phyloP scores from a whole-genome alignment of 2,113 vertebrate genomes.

The Andinoacara biseriatus region DNA sequence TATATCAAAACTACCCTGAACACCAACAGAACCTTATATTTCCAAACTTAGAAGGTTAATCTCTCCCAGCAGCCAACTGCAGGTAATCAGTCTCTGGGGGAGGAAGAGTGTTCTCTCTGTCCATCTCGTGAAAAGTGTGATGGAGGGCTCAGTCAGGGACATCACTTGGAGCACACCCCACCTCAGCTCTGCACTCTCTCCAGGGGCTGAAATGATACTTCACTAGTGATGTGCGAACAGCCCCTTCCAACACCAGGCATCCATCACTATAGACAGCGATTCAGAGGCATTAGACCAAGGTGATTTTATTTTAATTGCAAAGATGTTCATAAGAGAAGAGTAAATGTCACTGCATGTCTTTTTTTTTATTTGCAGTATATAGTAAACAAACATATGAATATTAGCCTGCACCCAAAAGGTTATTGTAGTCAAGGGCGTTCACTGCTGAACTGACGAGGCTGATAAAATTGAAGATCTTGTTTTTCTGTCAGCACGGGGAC shows the following conservation, averaged over 20 bases:
- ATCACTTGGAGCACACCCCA: slow-evolving; percentile 49
- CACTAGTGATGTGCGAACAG: slow-evolving; percentile 41
- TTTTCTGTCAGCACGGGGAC: slow-evolving; percentile 75
- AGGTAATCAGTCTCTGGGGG: slow-evolving; percentile 62
- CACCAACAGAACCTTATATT: slow-evolving; percentile 23
- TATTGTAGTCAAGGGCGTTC: slow-evolving; percentile 58
- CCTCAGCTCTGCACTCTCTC: slow-evolving; percentile 40
- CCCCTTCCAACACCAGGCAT: slow-evolving; percentile 22
- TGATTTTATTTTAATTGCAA: slow-evolving; percentile 55
- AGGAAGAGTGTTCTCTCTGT: slow-evolving; percentile 66
- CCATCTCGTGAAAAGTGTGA: slow-evolving; percentile 68
- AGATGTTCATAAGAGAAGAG: background rate
- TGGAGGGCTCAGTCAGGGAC: slow-evolving; percentile 65
- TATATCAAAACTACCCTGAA: slow-evolving; percentile 12
- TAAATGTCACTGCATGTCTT: background rate
- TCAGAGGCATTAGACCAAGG: slow-evolving; percentile 21
- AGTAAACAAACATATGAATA: slow-evolving; percentile 46
- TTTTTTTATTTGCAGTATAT: slow-evolving; percentile 9
- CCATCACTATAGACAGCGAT: slow-evolving; percentile 51
- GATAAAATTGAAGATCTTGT: slow-evolving; percentile 70
- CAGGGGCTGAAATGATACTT: slow-evolving; percentile 58
- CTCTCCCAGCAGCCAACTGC: slow-evolving; percentile 54
- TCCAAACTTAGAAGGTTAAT: slow-evolving; percentile 69
- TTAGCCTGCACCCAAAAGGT: slow-evolving; percentile 22
- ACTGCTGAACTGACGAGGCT: slow-evolving; percentile 62